Evolutionary conservation across 2,113 vertebrate species (phyloP).

Genomic region (Siniperca knerii): DNA sequence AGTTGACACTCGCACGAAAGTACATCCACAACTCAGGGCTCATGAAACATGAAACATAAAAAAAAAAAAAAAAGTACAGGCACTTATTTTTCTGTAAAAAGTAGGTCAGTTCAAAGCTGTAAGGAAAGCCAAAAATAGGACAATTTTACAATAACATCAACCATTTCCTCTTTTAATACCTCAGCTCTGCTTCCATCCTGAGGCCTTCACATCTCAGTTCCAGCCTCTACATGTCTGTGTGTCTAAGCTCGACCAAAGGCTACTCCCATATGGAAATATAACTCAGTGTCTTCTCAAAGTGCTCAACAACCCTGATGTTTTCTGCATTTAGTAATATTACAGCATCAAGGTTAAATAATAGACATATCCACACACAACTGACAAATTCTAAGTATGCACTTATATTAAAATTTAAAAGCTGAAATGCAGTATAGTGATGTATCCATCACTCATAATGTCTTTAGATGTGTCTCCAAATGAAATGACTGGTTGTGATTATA

Average conservation of each 20-base stretch:
- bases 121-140: constrained; percentile 50
- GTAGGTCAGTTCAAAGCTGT: constrained; percentile 56
- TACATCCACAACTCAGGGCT: constrained; percentile 54
- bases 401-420: background rate
- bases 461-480: background rate
- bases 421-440: background rate
- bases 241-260: constrained; percentile 17
- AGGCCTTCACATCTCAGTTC: constrained; percentile 3
- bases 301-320: background rate
- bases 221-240: background rate
- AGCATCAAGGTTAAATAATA: background rate
- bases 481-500: background rate
- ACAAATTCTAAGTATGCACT: background rate
- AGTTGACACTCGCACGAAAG: constrained; percentile 45
- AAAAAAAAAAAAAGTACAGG: constrained; percentile 60
- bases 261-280: constrained; percentile 48
- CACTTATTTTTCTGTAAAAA: constrained; percentile 74
- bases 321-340: constrained; percentile 1
- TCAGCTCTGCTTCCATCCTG: constrained; percentile 6
- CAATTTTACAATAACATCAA: constrained; percentile 40
- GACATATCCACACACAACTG: background rate
- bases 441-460: no score
- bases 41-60: background rate
- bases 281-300: constrained; percentile 10
- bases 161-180: constrained; percentile 14